Evolutionary conservation across 35 echinoderm and acorn worm genomes (phyloP).

Genomic region (Ophiothrix spiculata): DNA sequence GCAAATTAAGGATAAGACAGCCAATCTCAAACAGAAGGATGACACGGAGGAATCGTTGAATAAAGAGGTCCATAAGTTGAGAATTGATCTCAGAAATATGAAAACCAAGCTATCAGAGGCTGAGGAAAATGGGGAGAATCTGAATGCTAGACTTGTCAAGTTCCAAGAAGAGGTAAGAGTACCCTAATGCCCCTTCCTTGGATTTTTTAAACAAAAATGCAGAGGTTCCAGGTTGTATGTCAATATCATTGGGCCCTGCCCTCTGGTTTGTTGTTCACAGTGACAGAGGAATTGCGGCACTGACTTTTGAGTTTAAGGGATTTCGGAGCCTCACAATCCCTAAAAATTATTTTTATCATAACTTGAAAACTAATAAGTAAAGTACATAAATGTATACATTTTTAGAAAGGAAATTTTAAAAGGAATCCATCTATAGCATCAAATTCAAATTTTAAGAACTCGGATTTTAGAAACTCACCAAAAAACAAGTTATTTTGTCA

Average conservation of each 20-base stretch:
- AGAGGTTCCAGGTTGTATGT: neutral
- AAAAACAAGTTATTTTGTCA: no score
- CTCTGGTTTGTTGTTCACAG: no score
- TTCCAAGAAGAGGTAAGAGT: slow-evolving; percentile 70
- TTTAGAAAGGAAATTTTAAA: no score
- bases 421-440: no score
- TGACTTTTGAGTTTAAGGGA: neutral
- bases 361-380: no score
- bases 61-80: slow-evolving; percentile 56
- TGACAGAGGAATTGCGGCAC: no score
- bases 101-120: slow-evolving; percentile 42
- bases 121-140: slow-evolving; percentile 44
- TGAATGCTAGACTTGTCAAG: slow-evolving; percentile 49
- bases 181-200: no score
- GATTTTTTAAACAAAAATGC: neutral
- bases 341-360: no score
- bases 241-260: neutral
- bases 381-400: no score
- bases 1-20: slow-evolving; percentile 66
- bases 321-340: no score
- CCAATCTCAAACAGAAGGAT: slow-evolving; percentile 53
- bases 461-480: no score
- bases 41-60: slow-evolving; percentile 63
- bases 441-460: no score
- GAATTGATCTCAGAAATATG: slow-evolving; percentile 51